Percentiles rank a stretch among this genome's conserved stretches.
Evolutionary conservation across 2,888 invertebrate genomes (phyloP).

Genomic region (Notodonta dromedarius): DNA sequence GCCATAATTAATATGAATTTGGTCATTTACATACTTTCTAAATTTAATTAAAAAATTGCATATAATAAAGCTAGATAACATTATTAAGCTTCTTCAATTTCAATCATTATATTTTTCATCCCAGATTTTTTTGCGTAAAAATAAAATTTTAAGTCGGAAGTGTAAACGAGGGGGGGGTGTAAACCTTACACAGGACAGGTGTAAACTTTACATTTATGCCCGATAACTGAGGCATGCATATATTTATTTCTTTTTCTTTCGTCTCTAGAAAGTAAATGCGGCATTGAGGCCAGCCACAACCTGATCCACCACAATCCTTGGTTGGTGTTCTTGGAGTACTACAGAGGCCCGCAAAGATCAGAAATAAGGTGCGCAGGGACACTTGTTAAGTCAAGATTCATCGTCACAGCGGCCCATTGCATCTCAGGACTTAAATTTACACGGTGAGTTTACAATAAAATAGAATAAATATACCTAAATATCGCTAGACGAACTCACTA

Average conservation of each 20-base stretch:
- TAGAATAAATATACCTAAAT: too few relatives aligned
- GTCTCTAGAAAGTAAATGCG: constrained; percentile 20
- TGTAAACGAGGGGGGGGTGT: too few relatives aligned
- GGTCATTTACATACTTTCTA: too few relatives aligned
- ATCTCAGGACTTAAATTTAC: constrained; percentile 35
- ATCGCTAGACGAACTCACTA: too few relatives aligned
- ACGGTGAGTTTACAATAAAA: constrained; percentile 22
- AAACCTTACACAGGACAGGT: not conserved
- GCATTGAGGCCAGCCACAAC: constrained; percentile 34
- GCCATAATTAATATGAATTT: too few relatives aligned
- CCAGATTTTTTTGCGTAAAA: too few relatives aligned
- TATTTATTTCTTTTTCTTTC: not conserved
- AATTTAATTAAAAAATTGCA: too few relatives aligned
- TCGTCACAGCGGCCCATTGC: constrained; percentile 57
- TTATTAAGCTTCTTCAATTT: too few relatives aligned
- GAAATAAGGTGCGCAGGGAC: constrained; percentile 46
- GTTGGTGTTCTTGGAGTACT: constrained; percentile 50
- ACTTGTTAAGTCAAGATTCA: constrained; percentile 38
- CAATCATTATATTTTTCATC: too few relatives aligned
- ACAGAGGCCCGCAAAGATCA: constrained; percentile 22
- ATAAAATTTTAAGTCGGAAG: too few relatives aligned
- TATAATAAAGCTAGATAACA: too few relatives aligned
- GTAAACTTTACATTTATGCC: not conserved
- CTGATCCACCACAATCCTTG: constrained; percentile 52
- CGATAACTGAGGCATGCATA: too few relatives aligned